phyloP scores from a whole-genome alignment of 1,140 invertebrate genomes.

The Caenorhabditis brenneri region DNA sequence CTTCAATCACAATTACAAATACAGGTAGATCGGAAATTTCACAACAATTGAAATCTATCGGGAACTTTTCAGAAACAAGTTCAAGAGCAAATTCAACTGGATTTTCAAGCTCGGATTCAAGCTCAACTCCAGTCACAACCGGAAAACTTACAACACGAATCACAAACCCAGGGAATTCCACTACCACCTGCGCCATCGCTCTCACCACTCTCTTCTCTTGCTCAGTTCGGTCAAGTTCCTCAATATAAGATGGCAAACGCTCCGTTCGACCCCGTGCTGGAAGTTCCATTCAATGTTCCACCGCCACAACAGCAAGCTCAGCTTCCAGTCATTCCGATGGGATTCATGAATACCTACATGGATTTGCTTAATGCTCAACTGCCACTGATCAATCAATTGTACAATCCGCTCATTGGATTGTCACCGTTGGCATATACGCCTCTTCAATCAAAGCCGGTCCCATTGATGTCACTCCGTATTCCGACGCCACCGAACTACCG shows the following conservation, averaged over 20 bases:
- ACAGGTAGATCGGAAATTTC: too few relatives aligned
- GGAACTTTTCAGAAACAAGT: too few relatives aligned
- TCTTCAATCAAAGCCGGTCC: background rate
- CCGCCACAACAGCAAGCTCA: background rate
- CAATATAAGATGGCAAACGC: background rate
- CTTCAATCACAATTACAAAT: too few relatives aligned
- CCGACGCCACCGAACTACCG: background rate
- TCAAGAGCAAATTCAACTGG: too few relatives aligned
- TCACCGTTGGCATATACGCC: background rate
- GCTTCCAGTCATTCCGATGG: background rate
- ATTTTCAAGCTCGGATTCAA: too few relatives aligned
- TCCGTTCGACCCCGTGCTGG: background rate
- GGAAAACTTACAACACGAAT: too few relatives aligned
- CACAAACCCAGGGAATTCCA: too few relatives aligned
- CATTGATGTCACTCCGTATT: background rate
- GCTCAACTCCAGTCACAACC: too few relatives aligned
- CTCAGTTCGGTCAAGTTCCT: background rate
- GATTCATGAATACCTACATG: background rate
- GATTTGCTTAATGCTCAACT: background rate
- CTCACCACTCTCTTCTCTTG: background rate
- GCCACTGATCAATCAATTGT: background rate
- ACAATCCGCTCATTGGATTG: background rate
- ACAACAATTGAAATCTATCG: too few relatives aligned
- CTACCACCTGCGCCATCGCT: background rate
- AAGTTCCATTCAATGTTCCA: too few relatives aligned